Evolutionary conservation across 92 coral and sea anemone genomes (phyloP), one percentile per base, ranked within the genome.

Genomic region (Scolanthus callimorphus): DNA sequence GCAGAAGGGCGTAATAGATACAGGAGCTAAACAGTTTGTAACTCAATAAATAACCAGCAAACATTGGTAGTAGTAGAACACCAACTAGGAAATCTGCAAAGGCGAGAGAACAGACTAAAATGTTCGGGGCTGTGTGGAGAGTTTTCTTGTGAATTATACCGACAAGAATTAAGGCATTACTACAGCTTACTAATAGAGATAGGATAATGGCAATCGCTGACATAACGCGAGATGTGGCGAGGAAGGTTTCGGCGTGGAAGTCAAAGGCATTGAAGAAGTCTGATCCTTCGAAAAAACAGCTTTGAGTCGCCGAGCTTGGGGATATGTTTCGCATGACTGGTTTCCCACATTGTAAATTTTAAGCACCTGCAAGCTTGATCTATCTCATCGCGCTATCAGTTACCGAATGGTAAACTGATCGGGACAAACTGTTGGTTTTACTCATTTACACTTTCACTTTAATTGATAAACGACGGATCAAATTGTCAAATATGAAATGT

Each of bases 51-150:
- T 71, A 79, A 4, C 51, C 31, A 2, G 57, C 24, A 39, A 71
- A 73, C 67, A 61, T 31, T 0, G 85, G 76, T 30, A 63, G 73
- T 4, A 62, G 69, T 22, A 65, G 11, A 39, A 79, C 49, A 27
- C 85, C 85, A 24, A 61, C 63, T 2, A 72, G 59, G 34, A 60
- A 79, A 27, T 79, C 85, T 21, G 75, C 62, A 9, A 57, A 20
- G n/a, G 80, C 80, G 38, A 79, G 68, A 48, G 45, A 26, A 51
- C 85, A 79, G 27, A 79, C 69, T 20, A 79, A 38, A 17, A 72
- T 71, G 45, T 79, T 71, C 27, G 77, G 59, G 0, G 80, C 74
- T 25, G 65, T 54, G n/a, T n/a, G n/a, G 29, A 79, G 70, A 2
- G 57, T 22, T 9, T 57, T 51, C 25, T 62, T 72, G 11, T 73